Base-by-base conservation (phyloP, 2,888 invertebrate species). In the Mythimna ferrago region DNA sequence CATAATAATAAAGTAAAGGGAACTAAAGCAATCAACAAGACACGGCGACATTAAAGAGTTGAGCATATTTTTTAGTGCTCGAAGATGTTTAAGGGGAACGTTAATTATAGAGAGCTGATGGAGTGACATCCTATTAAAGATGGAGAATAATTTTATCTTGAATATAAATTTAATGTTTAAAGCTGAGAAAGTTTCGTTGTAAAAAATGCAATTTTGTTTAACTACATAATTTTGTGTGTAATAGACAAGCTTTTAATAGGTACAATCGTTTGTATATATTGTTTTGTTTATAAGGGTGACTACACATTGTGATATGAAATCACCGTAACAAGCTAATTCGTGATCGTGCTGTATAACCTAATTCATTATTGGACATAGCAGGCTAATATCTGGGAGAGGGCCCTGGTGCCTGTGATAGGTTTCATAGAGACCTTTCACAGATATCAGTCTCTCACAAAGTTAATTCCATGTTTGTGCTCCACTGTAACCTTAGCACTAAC, bases 81-180 rank as follows among this genome's bases (percentile, higher is more conserved):
- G 78, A 85, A 88, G 87, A 89, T 87, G 89, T 76, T 48, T 76
- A 78, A 87, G 85, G 80, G 71, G 81, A 85, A 84, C 84, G 86
- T 88, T 90, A 90, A 91, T 92, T 91, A 91, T 89, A 89, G 87
- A 87, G 86, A 87, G 86, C 66, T 63, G 76, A 70, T 81, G 63
- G 81, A 86, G 80, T 85, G 81, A 80, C 79, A 71, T 78, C 54
- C 70, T 68, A 77, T 81, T 79, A 74, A 74, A 78, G 72, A 62
- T 56, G 65, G 56, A 73, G 71, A 72, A 73, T 62, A 72, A 76
- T 74, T 71, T 84, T 71, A 80, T 80, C 75, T 65, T 41, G 58
- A 64, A 16, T 64, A 70, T 77, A 35, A 79, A 74, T 75, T 76
- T 68, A 64, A 78, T 69, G 62, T 72, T 19, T 32, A 38, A 14